Evolutionary conservation across 2,113 vertebrate species (phyloP).

Genomic region (Uria aalge): DNA sequence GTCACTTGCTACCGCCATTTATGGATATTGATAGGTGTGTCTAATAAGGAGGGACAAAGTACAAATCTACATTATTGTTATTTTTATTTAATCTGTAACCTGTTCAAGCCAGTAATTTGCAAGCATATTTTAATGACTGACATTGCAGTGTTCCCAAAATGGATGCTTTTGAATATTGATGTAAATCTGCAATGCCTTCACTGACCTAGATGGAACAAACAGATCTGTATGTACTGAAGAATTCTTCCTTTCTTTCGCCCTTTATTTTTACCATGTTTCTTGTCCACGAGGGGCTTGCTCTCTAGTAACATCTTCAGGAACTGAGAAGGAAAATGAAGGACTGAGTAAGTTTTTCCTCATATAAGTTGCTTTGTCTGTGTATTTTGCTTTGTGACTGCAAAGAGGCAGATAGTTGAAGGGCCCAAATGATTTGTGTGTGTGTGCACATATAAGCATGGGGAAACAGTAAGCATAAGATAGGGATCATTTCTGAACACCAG

Average conservation of each 20-base stretch:
- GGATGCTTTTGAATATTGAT: not conserved
- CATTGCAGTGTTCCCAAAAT: not conserved
- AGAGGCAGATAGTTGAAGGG: not conserved
- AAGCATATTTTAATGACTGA: not conserved
- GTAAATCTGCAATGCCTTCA: not conserved
- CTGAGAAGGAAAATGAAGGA: not conserved
- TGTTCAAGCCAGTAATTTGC: not conserved
- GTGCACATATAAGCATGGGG: not conserved
- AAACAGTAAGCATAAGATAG: not conserved
- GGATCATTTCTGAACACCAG: not conserved
- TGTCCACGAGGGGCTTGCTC: rapidly evolving
- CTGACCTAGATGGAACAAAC: not conserved
- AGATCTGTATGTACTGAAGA: not conserved
- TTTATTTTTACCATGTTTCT: not conserved
- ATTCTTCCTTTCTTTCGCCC: not conserved
- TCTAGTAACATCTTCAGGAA: not conserved
- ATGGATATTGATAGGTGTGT: not conserved
- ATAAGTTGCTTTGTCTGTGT: not conserved
- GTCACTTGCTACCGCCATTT: not conserved
- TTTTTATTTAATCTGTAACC: not conserved
- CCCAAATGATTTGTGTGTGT: not conserved
- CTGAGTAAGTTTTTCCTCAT: not conserved
- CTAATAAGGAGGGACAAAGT: not conserved
- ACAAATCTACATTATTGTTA: not conserved
- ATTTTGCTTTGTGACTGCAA: not conserved